A percentile compares a stretch with the other conserved stretches of the same genome.
These are phyloP conservation scores for Eumaeus atala DNA, from an alignment of 1,140 invertebrate species.

Conservation along the genomic window DNA sequence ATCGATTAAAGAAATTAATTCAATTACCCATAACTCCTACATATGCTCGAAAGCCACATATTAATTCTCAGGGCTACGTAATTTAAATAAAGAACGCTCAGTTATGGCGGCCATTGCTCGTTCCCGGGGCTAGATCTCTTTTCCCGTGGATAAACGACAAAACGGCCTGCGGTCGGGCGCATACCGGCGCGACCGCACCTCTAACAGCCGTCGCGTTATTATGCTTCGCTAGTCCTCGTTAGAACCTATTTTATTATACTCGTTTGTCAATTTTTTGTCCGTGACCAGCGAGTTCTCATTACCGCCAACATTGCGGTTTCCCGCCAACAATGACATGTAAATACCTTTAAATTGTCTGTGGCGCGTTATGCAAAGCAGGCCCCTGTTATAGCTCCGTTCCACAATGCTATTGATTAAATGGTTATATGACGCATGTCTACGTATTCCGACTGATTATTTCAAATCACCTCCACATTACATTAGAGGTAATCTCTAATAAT, in stretches of 20 bases:
- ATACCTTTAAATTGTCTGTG: background rate
- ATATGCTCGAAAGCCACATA: conserved; percentile 26
- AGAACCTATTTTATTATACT: conserved; percentile 44
- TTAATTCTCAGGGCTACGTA: conserved; percentile 27
- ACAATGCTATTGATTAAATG: conserved; percentile 54
- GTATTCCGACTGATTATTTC: conserved; percentile 69
- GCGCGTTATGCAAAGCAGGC: conserved; percentile 10
- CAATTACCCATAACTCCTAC: conserved; percentile 29
- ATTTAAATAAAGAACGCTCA: conserved; percentile 35
- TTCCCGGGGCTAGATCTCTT: conserved; percentile 29
- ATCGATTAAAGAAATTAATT: conserved; percentile 42
- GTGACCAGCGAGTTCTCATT: conserved; percentile 35
- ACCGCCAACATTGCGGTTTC: conserved; percentile 26
- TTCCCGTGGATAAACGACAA: conserved; percentile 24
- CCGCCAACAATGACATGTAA: conserved; percentile 19
- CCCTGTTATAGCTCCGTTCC: conserved; percentile 23
- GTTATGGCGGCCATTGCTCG: conserved; percentile 24
- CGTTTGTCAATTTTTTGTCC: conserved; percentile 41
- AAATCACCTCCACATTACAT: conserved; percentile 68
- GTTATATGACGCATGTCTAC: conserved; percentile 39
- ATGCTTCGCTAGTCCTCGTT: conserved; percentile 41
- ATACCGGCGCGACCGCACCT: conserved; percentile 27
- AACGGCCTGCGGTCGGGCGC: conserved; percentile 28
- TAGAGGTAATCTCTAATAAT: conserved; percentile 66
- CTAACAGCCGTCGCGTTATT: conserved; percentile 27